A percentile compares a stretch with the other conserved stretches of the same genome.
Evolutionary conservation across 2,797 vertebrate species (phyloP).

Genomic region (Scyliorhinus canicula): DNA sequence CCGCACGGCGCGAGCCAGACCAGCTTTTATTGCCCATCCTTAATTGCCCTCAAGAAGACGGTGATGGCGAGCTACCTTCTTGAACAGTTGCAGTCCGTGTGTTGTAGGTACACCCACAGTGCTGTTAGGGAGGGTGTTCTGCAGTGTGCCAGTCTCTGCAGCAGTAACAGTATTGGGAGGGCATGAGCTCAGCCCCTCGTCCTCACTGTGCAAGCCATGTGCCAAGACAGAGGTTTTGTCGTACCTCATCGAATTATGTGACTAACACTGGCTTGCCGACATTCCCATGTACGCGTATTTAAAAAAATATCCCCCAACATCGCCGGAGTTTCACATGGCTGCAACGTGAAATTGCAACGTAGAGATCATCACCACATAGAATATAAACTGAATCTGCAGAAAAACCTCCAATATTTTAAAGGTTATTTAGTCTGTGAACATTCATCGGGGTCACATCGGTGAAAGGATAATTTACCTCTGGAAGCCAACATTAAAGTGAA

Average conservation of each 20-base stretch:
- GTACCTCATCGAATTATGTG: neutral
- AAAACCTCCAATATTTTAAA: neutral
- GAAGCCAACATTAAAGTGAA: no score
- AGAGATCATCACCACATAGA: neutral
- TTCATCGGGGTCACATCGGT: neutral
- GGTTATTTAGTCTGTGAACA: neutral
- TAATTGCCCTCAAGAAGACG: no score
- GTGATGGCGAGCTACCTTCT: no score
- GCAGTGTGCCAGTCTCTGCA: neutral
- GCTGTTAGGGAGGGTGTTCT: no score
- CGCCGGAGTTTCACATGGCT: neutral
- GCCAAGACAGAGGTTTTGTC: neutral
- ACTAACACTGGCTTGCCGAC: neutral
- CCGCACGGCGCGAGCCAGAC: no score
- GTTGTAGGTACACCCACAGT: no score
- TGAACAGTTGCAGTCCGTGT: no score
- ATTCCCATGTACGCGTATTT: no score
- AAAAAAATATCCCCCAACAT: neutral
- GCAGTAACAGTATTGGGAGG: neutral
- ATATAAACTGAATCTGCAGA: neutral
- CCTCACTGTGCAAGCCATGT: neutral
- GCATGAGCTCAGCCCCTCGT: neutral
- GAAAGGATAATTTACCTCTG: neutral
- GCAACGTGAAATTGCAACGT: neutral
- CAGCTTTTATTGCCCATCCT: no score